Evolutionary conservation across 2,888 invertebrate genomes (phyloP).

Genomic region (Carterocephalus palaemon): DNA sequence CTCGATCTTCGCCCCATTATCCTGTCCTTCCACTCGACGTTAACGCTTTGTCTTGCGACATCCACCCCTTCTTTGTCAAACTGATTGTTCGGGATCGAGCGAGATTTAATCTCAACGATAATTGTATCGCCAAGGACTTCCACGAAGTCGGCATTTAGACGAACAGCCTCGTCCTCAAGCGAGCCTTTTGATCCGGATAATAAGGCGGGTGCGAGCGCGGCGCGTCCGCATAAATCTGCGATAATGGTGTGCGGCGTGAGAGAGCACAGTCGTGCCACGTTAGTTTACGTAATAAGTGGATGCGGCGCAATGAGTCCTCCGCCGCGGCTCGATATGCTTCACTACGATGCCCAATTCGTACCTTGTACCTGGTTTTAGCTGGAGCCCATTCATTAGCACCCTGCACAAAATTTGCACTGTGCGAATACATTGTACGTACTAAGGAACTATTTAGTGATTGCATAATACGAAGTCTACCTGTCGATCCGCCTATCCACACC

Average conservation of each 20-base stretch:
- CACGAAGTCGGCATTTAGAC: conserved; percentile 67
- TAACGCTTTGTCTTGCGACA: conserved; percentile 51
- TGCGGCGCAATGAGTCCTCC: conserved; percentile 51
- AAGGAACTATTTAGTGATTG: conserved; percentile 43
- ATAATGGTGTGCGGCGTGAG: conserved; percentile 69
- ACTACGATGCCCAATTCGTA: conserved; percentile 52
- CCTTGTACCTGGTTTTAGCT: conserved; percentile 36
- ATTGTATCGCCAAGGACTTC: conserved; percentile 64
- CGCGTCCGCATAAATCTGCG: conserved; percentile 65
- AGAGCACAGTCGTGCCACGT: conserved; percentile 67
- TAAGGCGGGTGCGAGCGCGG: conserved; percentile 62
- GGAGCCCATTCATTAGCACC: conserved; percentile 13
- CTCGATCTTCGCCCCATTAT: conserved; percentile 57
- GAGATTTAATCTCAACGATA: conserved; percentile 63
- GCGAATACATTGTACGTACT: conserved; percentile 30
- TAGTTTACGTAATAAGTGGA: conserved; percentile 67
- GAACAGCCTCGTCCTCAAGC: conserved; percentile 48
- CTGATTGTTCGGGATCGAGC: conserved; percentile 47
- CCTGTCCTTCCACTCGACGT: conserved; percentile 58
- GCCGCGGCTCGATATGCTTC: conserved; percentile 37
- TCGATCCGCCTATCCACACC: conserved; percentile 36
- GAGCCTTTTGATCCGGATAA: conserved; percentile 64
- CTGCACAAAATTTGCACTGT: conserved; percentile 17
- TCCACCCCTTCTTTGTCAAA: conserved; percentile 57
- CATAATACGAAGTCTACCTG: conserved; percentile 36